Conservation (phyloP, 2,888 invertebrate genomes). For the Tortricodes alternella region DNA sequence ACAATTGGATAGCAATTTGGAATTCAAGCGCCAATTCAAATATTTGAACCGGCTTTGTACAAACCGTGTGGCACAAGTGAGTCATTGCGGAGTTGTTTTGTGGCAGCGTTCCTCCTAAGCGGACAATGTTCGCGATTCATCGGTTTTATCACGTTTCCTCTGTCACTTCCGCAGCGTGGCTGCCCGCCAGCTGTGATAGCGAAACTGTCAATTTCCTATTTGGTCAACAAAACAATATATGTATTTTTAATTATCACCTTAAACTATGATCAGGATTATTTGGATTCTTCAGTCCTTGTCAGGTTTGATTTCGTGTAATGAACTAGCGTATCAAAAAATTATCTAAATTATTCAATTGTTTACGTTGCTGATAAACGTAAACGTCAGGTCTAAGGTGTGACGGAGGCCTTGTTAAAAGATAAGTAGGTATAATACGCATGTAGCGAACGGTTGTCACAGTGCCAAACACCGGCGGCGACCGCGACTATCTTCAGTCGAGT, state of each 20-base stretch:
- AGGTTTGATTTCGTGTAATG: not conserved
- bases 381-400: constrained; percentile 35
- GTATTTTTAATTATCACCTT: not conserved
- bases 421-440: constrained; percentile 64
- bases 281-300: not conserved
- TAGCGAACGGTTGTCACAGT: constrained; percentile 68
- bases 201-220: constrained; percentile 9
- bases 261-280: not conserved
- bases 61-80: constrained; percentile 9
- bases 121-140: constrained; percentile 63
- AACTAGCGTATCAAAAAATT: constrained; percentile 18
- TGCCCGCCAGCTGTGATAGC: constrained; percentile 58
- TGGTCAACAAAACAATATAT: not conserved
- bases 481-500: constrained; percentile 77
- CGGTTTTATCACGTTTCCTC: constrained; percentile 73
- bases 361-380: constrained; percentile 32
- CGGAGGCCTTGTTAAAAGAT: constrained; percentile 58
- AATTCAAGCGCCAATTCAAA: constrained; percentile 12
- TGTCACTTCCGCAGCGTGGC: constrained; percentile 64
- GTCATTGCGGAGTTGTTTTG: constrained; percentile 19
- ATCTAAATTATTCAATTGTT: constrained; percentile 18
- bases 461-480: constrained; percentile 72
- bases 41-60: constrained; percentile 6
- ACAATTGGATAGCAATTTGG: constrained; percentile 1
- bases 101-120: constrained; percentile 42